A percentile compares a stretch with the other conserved stretches of the same genome.
These are phyloP conservation scores for Drosophila quadrilineata DNA, from an alignment of 1,140 invertebrate genomes.

Conservation along the genomic window DNA sequence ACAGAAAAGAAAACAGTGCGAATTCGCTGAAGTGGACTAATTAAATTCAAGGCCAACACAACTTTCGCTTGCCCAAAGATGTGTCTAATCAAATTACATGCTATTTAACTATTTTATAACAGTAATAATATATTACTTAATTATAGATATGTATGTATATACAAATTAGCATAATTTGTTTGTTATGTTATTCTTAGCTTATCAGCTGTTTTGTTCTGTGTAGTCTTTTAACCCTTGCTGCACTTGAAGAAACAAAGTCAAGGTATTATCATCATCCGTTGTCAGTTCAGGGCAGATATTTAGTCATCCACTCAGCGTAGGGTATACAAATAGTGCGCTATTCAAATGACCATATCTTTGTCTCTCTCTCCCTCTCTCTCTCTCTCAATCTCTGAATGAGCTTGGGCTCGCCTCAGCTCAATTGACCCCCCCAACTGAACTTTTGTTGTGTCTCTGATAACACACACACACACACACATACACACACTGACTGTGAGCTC, in stretches of 20 bases:
- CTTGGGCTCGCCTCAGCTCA: constrained; percentile 23
- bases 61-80: constrained; percentile 22
- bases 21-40: constrained; percentile 51
- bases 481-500: constrained; percentile 24
- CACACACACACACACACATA: too few species aligned
- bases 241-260: too few species aligned
- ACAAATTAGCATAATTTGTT: too few species aligned
- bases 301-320: too few species aligned
- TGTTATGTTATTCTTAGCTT: too few species aligned
- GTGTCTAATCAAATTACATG: not conserved
- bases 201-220: too few species aligned
- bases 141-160: too few species aligned
- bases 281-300: too few species aligned
- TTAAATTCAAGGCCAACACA: constrained; percentile 49
- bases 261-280: too few species aligned
- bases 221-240: too few species aligned
- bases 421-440: constrained; percentile 66
- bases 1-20: constrained; percentile 13
- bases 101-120: too few species aligned
- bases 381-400: not conserved
- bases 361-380: not conserved
- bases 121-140: too few species aligned
- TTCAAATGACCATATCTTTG: not conserved
- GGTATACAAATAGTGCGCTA: not conserved
- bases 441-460: constrained; percentile 49